These are phyloP conservation scores for Acanthurus tractus DNA, from an alignment of 2,797 vertebrate genomes.

Conservation along the genomic window DNA sequence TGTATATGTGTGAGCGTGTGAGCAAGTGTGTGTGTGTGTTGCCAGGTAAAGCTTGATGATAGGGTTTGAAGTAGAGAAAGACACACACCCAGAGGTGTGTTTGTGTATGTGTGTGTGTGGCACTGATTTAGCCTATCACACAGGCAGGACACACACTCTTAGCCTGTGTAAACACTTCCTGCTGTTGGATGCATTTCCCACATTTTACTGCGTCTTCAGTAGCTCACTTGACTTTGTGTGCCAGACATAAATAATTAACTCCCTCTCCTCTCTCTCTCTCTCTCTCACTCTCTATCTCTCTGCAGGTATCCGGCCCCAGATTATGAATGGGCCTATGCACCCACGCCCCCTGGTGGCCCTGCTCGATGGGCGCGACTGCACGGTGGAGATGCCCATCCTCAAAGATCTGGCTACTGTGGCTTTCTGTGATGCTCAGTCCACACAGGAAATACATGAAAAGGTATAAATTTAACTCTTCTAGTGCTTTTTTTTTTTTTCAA, in stretches of 20 bases:
- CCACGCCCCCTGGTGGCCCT: slow-evolving; percentile 96
- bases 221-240: slow-evolving; percentile 53
- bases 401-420: slow-evolving; percentile 97
- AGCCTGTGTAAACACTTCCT: slow-evolving; percentile 42
- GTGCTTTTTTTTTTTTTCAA: background rate
- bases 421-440: slow-evolving; percentile 97
- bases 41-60: slow-evolving; percentile 61
- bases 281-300: background rate
- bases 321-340: slow-evolving; percentile 98
- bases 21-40: slow-evolving; percentile 28
- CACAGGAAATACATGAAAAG: slow-evolving; percentile 98
- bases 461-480: slow-evolving; percentile 68
- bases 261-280: slow-evolving; percentile 11
- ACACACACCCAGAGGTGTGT: slow-evolving; percentile 26
- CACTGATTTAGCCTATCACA: slow-evolving; percentile 30
- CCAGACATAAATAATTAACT: slow-evolving; percentile 70
- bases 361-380: slow-evolving; percentile 95
- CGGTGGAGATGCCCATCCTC: slow-evolving; percentile 98
- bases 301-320: slow-evolving; percentile 95
- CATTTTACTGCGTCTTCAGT: slow-evolving; percentile 47
- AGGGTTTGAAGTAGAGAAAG: slow-evolving; percentile 55
- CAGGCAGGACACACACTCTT: slow-evolving; percentile 22
- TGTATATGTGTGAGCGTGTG: slow-evolving; percentile 25
- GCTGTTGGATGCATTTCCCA: slow-evolving; percentile 46
- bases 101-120: background rate